Base-by-base conservation (phyloP, 2,797 vertebrate species). In the Kryptopterus vitreolus region DNA sequence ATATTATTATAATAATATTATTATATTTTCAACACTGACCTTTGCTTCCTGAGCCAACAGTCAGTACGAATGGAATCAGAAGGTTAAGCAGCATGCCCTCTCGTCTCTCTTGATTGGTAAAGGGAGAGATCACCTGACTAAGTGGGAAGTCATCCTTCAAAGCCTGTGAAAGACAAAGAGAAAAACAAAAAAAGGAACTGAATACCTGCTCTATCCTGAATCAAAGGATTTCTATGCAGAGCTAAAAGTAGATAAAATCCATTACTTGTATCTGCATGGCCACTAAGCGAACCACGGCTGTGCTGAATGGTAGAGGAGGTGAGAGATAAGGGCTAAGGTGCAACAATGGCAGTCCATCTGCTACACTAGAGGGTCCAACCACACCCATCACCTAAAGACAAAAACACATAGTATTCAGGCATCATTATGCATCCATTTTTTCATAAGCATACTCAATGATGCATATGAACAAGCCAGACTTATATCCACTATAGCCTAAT, bases 51-150 rank as follows among this genome's bases (percentile, higher is more conserved):
- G 98, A 98, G 89, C 98, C 98, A 88, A 99, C 98, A 82, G 97
- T 98, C 88, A 99, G 93, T 82, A 99, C 98, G 89, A 99, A 99
- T 81, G 98, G 98, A 89, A 99, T 98, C 79, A 99, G 94, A 79
- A 99, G 95, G 89, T 99, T 99, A 88, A 99, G 96, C 90, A 99
- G 95, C 98, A 99, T 99, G 88, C 98, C 98, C 90, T 99, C 98
- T 87, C 98, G 93, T 89, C 98, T 94, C 90, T 99, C 98, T 93
- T 99, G 96, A 95, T 99, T 99, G 92, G 98, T 99, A 93, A 99
- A 99, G 73, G 98, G 98, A 81, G 97, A 98, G 92, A 99, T 98
- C 94, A 99, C 97, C 84, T 99, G 98, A 91, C 96, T 97, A 90
- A 99, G 94, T 22, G 97, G 98, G 46, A 98, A 99, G 93, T 99